Base-by-base conservation (phyloP, 2,888 invertebrate species). In the Hirtodrosophila trivittata region DNA sequence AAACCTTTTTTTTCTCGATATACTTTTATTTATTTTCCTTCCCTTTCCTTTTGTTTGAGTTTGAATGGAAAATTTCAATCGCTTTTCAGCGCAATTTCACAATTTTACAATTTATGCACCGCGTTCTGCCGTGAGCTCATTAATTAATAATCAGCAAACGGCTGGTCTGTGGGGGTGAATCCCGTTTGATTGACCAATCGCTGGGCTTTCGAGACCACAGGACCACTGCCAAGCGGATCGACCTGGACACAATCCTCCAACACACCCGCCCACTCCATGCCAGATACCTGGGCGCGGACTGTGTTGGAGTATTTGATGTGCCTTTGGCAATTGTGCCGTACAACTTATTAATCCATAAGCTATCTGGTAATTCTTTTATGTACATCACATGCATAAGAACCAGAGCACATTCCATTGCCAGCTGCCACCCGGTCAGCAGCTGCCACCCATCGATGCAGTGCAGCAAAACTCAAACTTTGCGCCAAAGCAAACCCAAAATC, bases 321-420 rank as follows among this genome's bases (percentile, higher is more conserved):
- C 68, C 77, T 75, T 83, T 73, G 73, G 51, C 55, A 67, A 62
- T 71, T 67, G 58, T 72, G 64, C 60, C 28, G 47, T 50, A 47
- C 60, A 70, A 81, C 70, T 86, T 84, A 77, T 84, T 86, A 84
- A 77, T 77, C 85, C 75, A 74, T 70, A 71, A 73, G 75, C 66
- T 66, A 81, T 76, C 66, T 66, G 62, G 59, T 67, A 62, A 81
- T 73, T 66, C 69, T 56, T 82, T 85, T 65, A 63, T 71, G 42
- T 50, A 50, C 26, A 45, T 42, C 9, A 42, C 3, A 51, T 35
- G 43, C 50, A 57, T 37, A 43, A 55, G 37, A 38, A 46, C 50
- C 30, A 47, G 12, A 10, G 12, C 18, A 12, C 10, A 21, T 21
- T 21, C 18, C 2, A 21, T 2, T 21, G 18, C 18, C 18, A n/a